A percentile compares a stretch with the other conserved stretches of the same genome.
Evolutionary conservation across 2,113 vertebrate genomes (phyloP).

Genomic region (Theropithecus gelada): DNA sequence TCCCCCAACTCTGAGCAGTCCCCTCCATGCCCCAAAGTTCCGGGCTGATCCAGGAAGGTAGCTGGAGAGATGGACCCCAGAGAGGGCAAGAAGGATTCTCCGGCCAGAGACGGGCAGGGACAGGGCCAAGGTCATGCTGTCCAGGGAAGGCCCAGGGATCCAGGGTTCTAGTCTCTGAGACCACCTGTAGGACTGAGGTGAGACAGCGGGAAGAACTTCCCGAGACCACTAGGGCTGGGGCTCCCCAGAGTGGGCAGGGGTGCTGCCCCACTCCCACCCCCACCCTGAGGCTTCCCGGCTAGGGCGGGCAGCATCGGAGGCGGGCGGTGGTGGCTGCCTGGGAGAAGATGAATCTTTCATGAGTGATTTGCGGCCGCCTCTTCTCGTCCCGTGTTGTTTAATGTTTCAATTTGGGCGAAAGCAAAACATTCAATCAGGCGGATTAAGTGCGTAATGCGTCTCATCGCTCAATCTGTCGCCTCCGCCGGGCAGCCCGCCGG

Average conservation of each 20-base stretch:
- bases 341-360: constrained; percentile 87
- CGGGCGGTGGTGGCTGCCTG: constrained; percentile 73
- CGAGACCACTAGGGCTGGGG: neutral
- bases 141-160: neutral
- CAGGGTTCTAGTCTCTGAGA: neutral
- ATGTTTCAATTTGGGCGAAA: constrained; percentile 99
- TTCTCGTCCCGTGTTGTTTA: constrained; percentile 93
- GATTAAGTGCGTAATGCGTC: constrained; percentile 98
- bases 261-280: constrained; percentile 47
- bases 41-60: neutral
- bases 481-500: constrained; percentile 87
- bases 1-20: neutral
- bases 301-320: constrained; percentile 63
- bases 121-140: constrained; percentile 23
- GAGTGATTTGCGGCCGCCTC: constrained; percentile 85
- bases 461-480: constrained; percentile 98
- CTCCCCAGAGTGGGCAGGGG: neutral
- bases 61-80: neutral
- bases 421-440: constrained; percentile 99
- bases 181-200: constrained; percentile 57
- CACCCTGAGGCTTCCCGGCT: constrained; percentile 44
- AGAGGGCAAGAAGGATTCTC: neutral
- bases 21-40: neutral
- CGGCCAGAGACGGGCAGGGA: neutral
- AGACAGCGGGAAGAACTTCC: constrained; percentile 53